Base-by-base conservation (phyloP, 2,888 invertebrate species). In the Hydroisotoma schaefferi region DNA sequence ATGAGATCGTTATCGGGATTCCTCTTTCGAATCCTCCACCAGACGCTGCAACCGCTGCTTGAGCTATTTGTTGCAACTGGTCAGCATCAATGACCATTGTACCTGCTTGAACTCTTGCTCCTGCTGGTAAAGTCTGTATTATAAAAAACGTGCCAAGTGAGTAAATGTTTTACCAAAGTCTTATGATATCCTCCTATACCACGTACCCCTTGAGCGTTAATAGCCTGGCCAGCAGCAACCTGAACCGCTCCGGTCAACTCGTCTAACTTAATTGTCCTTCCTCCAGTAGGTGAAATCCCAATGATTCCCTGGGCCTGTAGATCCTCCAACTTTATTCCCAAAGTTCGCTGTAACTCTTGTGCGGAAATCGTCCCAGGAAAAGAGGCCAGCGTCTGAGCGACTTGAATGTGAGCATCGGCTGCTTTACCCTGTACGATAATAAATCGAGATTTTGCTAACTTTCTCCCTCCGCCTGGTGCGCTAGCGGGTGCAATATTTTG, bases 261-360 rank as follows among this genome's bases (percentile, higher is more conserved):
- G 29, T 71, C 71, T 22, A 71, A 51, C 43, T 71, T 71, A 18
- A 71, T 67, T 12, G 69, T 56, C 37, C 69, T 46, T n/a, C 63
- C 58, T 20, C 46, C 46, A 28, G 61, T 54, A 27, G 63, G 61
- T 46, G 64, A 64, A 29, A 68, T 65, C 8, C 68, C 66, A 20
- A 71, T 67, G 4, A 71, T 51, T 29, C 67, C 66, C 40, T 67
- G 68, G 18, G 57, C 67, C 40, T 71, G 71, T 15, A 71, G 59
- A 54, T 71, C 71, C 40, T 71, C 71, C 15, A 71, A 27, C 53
- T 71, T 71, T 12, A 71, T 55, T n/a, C 71, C 71, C 2, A 71
- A 46, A 4, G 66, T 66, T 18, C 69, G 47, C 44, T 63, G 63
- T 18, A 71, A 57, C n/a, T 71, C 69, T 27, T 61, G 63, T 10